Conservation (phyloP, 2,888 invertebrate species). For the Keiferia lycopersicella region DNA sequence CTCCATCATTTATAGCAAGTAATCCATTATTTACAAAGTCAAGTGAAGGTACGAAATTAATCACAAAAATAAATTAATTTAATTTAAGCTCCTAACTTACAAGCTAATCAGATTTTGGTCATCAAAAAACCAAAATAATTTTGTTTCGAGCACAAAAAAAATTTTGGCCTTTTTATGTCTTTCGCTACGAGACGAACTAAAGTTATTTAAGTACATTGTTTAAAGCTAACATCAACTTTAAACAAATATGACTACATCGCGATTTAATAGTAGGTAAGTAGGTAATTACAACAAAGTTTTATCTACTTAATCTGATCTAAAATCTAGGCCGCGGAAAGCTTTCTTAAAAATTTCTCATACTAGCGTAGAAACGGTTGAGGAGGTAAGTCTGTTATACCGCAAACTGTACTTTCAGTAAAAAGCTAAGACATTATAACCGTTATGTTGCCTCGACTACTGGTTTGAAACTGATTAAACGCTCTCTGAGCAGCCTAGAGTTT, state of each 20-base stretch:
- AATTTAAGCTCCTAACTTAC: slow-evolving; percentile 65
- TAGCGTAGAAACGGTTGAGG: neutral
- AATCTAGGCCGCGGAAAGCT: slow-evolving; percentile 13
- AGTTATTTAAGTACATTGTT: slow-evolving; percentile 61
- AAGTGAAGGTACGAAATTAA: slow-evolving; percentile 73
- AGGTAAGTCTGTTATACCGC: neutral
- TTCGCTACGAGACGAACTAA: slow-evolving; percentile 55
- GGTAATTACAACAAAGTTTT: slow-evolving; percentile 25
- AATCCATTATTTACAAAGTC: slow-evolving; percentile 74
- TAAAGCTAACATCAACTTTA: slow-evolving; percentile 64
- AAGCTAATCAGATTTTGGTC: slow-evolving; percentile 69
- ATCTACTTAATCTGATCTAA: slow-evolving; percentile 26
- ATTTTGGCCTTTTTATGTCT: slow-evolving; percentile 61
- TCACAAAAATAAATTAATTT: slow-evolving; percentile 76
- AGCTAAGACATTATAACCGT: slow-evolving; percentile 3
- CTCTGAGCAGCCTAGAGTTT: neutral
- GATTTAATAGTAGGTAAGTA: slow-evolving; percentile 28
- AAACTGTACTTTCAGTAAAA: neutral
- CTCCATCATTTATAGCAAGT: slow-evolving; percentile 74
- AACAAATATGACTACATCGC: slow-evolving; percentile 57
- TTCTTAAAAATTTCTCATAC: slow-evolving; percentile 4
- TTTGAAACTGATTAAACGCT: neutral
- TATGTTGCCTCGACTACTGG: neutral
- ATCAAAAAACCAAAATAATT: slow-evolving; percentile 57
- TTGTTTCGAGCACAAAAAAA: slow-evolving; percentile 51